Base-by-base conservation (phyloP, 2,888 invertebrate species). In the Trichopria drosophilae region DNA sequence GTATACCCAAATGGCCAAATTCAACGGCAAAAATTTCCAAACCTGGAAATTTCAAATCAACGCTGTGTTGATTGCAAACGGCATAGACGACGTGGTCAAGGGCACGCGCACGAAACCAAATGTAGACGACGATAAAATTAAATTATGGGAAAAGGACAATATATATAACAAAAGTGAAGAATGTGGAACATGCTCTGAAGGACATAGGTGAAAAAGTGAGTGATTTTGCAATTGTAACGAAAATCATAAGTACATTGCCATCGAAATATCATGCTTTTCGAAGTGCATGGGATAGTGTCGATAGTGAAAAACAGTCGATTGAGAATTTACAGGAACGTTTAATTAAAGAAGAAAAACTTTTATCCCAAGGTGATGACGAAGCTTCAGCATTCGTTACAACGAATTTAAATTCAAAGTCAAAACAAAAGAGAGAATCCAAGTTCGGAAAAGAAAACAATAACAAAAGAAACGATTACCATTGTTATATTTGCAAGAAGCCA, bases 141-240 rank as follows among this genome's bases (percentile, higher is more conserved):
- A 46, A n/a, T 12, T 6, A 13, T 62, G 59, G 60, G 42, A 39
- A 6, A 53, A 51, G 13, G 57, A 58, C 28, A 50, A 58, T 19
- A 36, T 66, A 68, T 36, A 54, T 68, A 5, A 34, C 64, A 2
- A 65, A 65, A 45, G 54, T 68, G 1, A 61, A 61, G 45, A 67
- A 64, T 35, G 40, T 68, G 49, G 67, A 65, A n/a, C 19, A 29
- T 1, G 53, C 49, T 36, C 34, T 62, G 28, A 35, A n/a, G 2
- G 60, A 64, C 29, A 29, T 61, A 4, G 60, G 57, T 4, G 57
- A 58, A 36, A 26, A n/a, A n/a, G 49, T 61, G n/a, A 47, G 57
- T 1, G n/a, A n/a, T n/a, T n/a, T n/a, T n/a, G n/a, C n/a, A n/a
- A n/a, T n/a, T n/a, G n/a, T n/a, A n/a, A n/a, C 51, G 59, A 63